Evolutionary conservation across 2,797 vertebrate genomes (phyloP), one percentile per base, ranked within the genome.

Genomic region (Sebastes itinus): DNA sequence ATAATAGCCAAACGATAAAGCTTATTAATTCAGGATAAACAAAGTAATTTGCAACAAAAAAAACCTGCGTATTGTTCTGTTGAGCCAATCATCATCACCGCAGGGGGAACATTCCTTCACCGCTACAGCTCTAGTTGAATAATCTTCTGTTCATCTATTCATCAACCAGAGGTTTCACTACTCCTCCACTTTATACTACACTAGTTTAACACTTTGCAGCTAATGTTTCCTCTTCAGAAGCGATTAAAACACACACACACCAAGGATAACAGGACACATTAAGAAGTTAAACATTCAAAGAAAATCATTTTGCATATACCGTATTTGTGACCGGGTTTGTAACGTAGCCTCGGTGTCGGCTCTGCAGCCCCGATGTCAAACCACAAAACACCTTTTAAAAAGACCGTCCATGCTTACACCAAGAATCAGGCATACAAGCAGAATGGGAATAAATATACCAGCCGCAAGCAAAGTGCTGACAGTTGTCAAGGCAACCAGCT

Each of bases 401-500:
- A 58, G 27, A 63, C 18, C 18, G 38, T 42, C 38, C 38, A 42
- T 16, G 38, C 38, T 42, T 1, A 16, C 14, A 42, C 52, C 46
- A 38, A 49, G n/a, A 33, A 33, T 1, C 18, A 35, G 27, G 28
- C 30, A 60, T 18, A 20, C 58, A 63, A 20, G 13, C 62, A 64
- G 28, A 18, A 30, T 2, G 18, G 20, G 25, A 61, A 61, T 25
- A 46, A 22, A 71, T 55, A 33, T 5, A 63, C 13, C 12, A 27
- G 32, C 32, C 2, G 4, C 42, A 35, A 35, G 78, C 32, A 22
- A 75, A 56, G 22, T 27, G 18, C 27, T n/a, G 18, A 52, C 72
- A 38, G 79, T 75, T 60, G 35, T 27, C 64, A 76, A 18, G 61
- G 23, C 38, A 61, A 72, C 66, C 55, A 9, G 30, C 46, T 77